A percentile compares a stretch with the other conserved stretches of the same genome.
Evolutionary conservation across 2,113 vertebrate genomes (phyloP).

Genomic region (Chrysemys picta): DNA sequence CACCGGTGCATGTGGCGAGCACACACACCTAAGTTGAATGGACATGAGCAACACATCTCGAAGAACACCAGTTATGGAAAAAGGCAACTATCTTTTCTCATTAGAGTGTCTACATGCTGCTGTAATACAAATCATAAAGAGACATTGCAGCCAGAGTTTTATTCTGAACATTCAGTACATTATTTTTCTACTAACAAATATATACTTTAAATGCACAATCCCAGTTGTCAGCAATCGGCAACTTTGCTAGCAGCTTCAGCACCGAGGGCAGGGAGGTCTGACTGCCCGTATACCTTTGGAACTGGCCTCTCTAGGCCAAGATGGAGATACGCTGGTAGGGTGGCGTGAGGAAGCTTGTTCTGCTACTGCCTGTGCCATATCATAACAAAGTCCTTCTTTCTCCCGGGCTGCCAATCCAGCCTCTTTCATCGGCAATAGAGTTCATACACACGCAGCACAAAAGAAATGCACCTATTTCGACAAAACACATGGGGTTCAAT

Average conservation of each 20-base stretch:
- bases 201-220: background rate
- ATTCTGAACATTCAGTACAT: background rate
- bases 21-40: too few relatives aligned
- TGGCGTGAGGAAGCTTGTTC: background rate
- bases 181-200: background rate
- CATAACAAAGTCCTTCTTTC: background rate
- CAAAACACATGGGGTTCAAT: background rate
- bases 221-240: background rate
- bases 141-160: background rate
- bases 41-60: too few relatives aligned
- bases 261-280: too few relatives aligned
- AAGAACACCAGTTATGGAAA: too few relatives aligned
- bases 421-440: background rate
- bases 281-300: too few relatives aligned
- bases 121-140: fast-evolving
- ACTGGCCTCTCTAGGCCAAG: background rate
- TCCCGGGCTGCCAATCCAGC: background rate
- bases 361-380: background rate
- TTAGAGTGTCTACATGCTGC: background rate
- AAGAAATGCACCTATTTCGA: background rate
- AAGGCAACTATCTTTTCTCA: too few relatives aligned
- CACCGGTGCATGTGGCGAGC: too few relatives aligned
- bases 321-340: background rate
- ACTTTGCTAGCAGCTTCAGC: background rate
- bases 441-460: too few relatives aligned